Base-by-base conservation (phyloP, 2,797 vertebrate genomes). In the Acipenser ruthenus region DNA sequence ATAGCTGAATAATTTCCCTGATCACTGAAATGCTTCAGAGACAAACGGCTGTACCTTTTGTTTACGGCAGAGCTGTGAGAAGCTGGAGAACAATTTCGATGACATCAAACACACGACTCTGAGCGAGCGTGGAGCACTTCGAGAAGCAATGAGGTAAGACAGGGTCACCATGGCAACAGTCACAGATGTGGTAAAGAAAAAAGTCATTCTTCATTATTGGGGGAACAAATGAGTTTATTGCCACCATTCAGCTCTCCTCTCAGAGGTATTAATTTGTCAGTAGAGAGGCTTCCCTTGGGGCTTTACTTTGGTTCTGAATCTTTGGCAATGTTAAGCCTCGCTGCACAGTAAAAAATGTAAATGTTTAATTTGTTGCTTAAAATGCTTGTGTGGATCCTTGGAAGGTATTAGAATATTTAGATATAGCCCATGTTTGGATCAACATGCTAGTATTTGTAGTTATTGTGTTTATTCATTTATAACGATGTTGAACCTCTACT, bases 91-190 rank as follows among this genome's bases (percentile, higher is more conserved):
- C 89, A 94, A 95, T 91, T 96, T 95, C 87, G 93, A 95, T 71
- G 93, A 96, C 78, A 94, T 94, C 87, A 94, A 94, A 86, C 92
- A 93, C 83, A 93, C 91, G 3, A 94, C 93, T 68, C 84, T 95
- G 77, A 89, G 92, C 66, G 93, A 94, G 73, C 83, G 93, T 63
- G 93, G 93, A 80, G 90, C 91, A 73, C 91, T 93, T 80, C 83
- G 89, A 85, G 93, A 95, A 90, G 92, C 91, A 84, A 82, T 92
- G 90, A 93, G 91, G 91, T 94, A 92, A 91, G 90, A 87, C 84
- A 83, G 81, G 82, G 86, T 93, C 88, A 79, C 91, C 91, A 93
- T 93, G 82, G 92, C 87, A 94, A 94, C 91, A 91, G 85, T 88
- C 91, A 92, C 88, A 90, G 89, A 91, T 90, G 88, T 91, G 88